Conservation (phyloP, 2,797 vertebrate species). For the Acanthopagrus latus region DNA sequence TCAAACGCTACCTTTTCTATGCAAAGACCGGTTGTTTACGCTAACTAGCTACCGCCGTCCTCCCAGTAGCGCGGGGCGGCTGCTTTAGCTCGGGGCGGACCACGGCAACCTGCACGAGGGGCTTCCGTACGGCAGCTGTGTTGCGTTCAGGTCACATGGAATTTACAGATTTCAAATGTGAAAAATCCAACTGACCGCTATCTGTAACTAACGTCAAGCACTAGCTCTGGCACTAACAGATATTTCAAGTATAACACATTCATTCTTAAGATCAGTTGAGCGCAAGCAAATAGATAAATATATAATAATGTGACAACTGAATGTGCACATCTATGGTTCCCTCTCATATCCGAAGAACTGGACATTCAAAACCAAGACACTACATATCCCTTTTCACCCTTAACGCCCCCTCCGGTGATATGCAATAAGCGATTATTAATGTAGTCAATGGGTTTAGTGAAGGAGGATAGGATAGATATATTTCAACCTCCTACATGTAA, state of each 20-base stretch:
- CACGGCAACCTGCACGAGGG: conserved; percentile 16
- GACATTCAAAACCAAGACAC: background rate
- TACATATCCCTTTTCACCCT: background rate
- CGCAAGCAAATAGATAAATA: background rate
- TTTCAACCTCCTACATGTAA: background rate
- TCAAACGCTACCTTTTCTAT: background rate
- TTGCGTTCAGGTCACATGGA: conserved; percentile 37
- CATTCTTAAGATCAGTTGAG: background rate
- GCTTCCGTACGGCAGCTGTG: conserved; percentile 42
- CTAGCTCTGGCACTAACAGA: no score
- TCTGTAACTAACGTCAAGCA: background rate
- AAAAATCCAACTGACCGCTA: background rate
- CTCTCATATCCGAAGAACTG: background rate
- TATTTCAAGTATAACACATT: background rate
- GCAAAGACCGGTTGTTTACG: background rate
- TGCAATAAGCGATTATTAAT: background rate
- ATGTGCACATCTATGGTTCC: no score
- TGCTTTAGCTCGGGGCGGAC: background rate
- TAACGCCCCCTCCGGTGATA: no score
- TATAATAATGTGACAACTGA: no score
- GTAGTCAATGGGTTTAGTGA: background rate
- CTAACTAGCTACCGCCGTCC: conserved; percentile 10
- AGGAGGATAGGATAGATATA: background rate
- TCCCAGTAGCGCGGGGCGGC: conserved; percentile 4
- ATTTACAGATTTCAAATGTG: background rate